Evolutionary conservation across 2,797 vertebrate species (phyloP), one percentile per base, ranked within the genome.

Genomic region (Pyrrhura leucotis): DNA sequence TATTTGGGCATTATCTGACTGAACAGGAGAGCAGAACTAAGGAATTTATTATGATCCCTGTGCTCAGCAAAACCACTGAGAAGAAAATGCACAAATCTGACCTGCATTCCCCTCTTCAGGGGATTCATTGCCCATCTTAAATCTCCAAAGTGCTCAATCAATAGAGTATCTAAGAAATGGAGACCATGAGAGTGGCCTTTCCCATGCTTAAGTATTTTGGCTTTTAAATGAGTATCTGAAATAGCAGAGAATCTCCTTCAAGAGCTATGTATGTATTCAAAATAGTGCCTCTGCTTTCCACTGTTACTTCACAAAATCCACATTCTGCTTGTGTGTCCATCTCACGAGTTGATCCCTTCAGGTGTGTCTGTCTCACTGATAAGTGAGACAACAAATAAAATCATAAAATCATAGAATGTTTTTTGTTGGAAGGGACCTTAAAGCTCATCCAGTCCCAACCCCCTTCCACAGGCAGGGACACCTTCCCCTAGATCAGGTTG

Each of bases 361-460:
- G 56, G 13, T 10, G 1, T 1, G 6, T 28, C 40, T 44, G 4
- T 13, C 39, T 1, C 18, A 2, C 6, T 39, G 53, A 47, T 37
- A 92, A 47, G 9, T n/a, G 37, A 62, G 67, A 51, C 20, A 39
- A 67, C 21, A 69, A 75, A 62, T 23, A 35, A 20, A 33, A 56
- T 56, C 31, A n/a, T 54, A 22, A 33, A 56, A 56, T 56, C 56
- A 16, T 16, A 35, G n/a, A 11, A 11, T 25, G n/a, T 22, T 25
- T 58, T 58, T 33, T 23, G n/a, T 25, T 23, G 54, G 54, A 56
- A 33, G n/a, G 21, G n/a, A 23, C 14, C 21, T 56, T 56, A 33
- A 56, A 33, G 14, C 54, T n/a, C 21, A 10, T 56, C 54, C 54
- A 23, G 21, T 7, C 5, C 21, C 21, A 56, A 23, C 7, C 21